phyloP scores from a whole-genome alignment of 1,140 invertebrate species.

The Achroia grisella region DNA sequence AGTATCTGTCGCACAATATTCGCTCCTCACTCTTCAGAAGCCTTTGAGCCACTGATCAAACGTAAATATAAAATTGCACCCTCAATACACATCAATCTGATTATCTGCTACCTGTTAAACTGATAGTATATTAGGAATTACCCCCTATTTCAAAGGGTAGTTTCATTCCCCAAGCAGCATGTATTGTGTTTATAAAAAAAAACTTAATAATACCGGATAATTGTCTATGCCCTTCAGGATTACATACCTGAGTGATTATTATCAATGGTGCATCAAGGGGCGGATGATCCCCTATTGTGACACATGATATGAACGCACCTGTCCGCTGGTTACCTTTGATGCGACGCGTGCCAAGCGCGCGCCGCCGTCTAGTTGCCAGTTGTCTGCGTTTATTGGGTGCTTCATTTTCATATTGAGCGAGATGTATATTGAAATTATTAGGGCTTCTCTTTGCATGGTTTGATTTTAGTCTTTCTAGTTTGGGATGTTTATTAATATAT shows the following conservation, averaged over 20 bases:
- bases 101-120: constrained; percentile 53
- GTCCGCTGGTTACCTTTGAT: constrained; percentile 54
- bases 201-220: constrained; percentile 49
- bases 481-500: background rate
- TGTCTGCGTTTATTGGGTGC: constrained; percentile 14
- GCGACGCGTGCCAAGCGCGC: constrained; percentile 35
- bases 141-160: constrained; percentile 11
- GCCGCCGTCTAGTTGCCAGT: background rate
- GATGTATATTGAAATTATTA: background rate
- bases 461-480: background rate
- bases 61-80: constrained; percentile 18
- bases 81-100: constrained; percentile 34
- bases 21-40: constrained; percentile 9
- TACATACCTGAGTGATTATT: constrained; percentile 56
- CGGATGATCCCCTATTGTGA: constrained; percentile 27
- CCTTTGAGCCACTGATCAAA: constrained; percentile 28
- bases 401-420: constrained; percentile 8
- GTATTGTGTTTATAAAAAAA: constrained; percentile 21
- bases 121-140: constrained; percentile 44
- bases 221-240: constrained; percentile 51
- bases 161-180: constrained; percentile 9
- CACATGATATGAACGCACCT: constrained; percentile 37
- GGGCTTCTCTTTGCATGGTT: no score
- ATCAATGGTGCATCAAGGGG: constrained; percentile 12
- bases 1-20: background rate